phyloP scores from a whole-genome alignment of 1,140 invertebrate species.

The Eufriesea mexicana region DNA sequence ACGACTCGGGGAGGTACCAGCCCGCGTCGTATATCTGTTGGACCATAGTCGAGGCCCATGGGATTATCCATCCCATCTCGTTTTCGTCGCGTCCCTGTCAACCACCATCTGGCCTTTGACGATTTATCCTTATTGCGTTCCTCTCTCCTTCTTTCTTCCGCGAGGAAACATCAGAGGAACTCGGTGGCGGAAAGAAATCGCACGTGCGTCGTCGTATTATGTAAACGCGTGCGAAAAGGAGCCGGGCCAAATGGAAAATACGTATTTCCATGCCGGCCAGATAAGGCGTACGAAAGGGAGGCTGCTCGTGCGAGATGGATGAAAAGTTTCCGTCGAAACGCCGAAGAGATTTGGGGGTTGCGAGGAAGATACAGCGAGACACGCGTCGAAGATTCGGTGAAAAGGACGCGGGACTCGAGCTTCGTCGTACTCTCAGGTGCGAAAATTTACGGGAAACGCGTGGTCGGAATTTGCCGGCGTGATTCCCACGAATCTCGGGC shows the following conservation, averaged over 20 bases:
- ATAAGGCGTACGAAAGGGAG: constrained; percentile 20
- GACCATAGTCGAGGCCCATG: constrained; percentile 72
- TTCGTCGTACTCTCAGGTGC: background rate
- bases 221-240: constrained; percentile 14
- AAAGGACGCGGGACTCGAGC: no score
- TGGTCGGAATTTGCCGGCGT: constrained; percentile 3
- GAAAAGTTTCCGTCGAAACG: constrained; percentile 17
- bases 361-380: background rate
- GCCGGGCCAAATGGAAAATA: constrained; percentile 15
- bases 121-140: constrained; percentile 76
- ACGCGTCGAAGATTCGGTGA: background rate
- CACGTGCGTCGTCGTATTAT: constrained; percentile 3
- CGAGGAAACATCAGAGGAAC: constrained; percentile 51
- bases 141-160: constrained; percentile 35
- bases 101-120: constrained; percentile 75
- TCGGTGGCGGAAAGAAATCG: background rate
- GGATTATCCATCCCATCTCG: constrained; percentile 77
- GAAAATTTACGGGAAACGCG: constrained; percentile 33
- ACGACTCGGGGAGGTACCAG: constrained; percentile 60
- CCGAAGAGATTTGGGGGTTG: background rate
- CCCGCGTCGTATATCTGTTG: constrained; percentile 65
- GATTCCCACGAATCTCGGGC: constrained; percentile 41
- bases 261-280: constrained; percentile 12
- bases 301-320: background rate
- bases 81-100: constrained; percentile 72